These are phyloP conservation scores for Phalangium opilio DNA, from an alignment of 2,888 invertebrate species.

Conservation along the genomic window DNA sequence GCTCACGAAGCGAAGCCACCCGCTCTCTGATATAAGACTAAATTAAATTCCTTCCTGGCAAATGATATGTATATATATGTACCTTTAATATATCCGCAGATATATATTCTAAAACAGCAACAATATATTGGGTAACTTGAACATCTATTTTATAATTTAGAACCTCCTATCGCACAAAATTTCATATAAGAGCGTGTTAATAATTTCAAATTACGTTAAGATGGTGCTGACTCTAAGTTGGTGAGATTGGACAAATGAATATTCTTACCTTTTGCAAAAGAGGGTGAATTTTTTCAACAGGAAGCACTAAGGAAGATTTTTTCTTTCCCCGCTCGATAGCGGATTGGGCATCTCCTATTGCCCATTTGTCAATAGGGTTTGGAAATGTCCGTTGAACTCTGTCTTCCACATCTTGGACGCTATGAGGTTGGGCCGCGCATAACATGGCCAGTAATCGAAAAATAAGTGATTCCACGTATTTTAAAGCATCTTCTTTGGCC, in stretches of 20 bases:
- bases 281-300: slow-evolving; percentile 77
- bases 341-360: slow-evolving; percentile 71
- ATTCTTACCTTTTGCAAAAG: slow-evolving; percentile 59
- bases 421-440: slow-evolving; percentile 32
- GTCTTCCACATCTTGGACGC: slow-evolving; percentile 77
- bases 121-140: slow-evolving; percentile 74
- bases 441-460: slow-evolving; percentile 72
- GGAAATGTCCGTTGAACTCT: slow-evolving; percentile 81
- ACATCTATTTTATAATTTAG: slow-evolving; percentile 34
- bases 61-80: slow-evolving; percentile 18
- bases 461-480: slow-evolving; percentile 81
- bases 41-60: no score
- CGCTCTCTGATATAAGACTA: no score
- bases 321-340: slow-evolving; percentile 61
- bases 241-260: no score
- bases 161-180: slow-evolving; percentile 28
- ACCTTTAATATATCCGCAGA: slow-evolving; percentile 84
- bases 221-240: no score
- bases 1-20: no score
- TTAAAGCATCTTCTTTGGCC: slow-evolving; percentile 73
- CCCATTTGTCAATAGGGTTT: slow-evolving; percentile 88
- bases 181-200: not conserved
- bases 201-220: not conserved
- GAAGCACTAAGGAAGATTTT: slow-evolving; percentile 51
- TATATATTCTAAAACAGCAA: slow-evolving; percentile 86